Percentiles rank a stretch among this genome's conserved stretches.
phyloP scores from a whole-genome alignment of 2,797 vertebrate species.

The Mormyrus proboscirostris region DNA sequence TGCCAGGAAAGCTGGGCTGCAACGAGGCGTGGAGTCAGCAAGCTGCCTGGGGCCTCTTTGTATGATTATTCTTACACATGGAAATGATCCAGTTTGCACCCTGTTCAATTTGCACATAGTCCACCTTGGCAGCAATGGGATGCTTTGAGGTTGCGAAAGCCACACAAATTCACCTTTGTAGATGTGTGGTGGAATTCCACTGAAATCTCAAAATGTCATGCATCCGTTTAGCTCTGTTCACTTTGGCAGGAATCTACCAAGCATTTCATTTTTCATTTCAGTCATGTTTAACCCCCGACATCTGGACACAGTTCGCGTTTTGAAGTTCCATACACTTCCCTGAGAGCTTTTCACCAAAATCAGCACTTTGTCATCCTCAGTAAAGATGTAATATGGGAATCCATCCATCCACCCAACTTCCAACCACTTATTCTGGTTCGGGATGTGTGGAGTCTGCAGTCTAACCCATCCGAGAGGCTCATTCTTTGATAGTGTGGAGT shows the following conservation, averaged over 20 bases:
- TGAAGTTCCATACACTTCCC: not conserved
- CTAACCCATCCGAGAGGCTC: not conserved
- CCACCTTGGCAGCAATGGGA: not conserved
- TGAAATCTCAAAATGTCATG: not conserved
- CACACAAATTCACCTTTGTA: not conserved
- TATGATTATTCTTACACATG: not conserved
- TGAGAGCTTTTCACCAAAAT: not conserved
- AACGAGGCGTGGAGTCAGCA: not conserved
- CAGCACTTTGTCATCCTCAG: not conserved
- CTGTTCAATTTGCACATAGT: not conserved
- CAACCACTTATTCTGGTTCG: not conserved
- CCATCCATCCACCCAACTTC: not conserved
- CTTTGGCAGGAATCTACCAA: not conserved
- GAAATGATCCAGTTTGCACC: constrained; percentile 8
- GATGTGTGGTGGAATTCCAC: not conserved
- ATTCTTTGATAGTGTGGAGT: not conserved
- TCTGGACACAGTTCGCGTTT: not conserved
- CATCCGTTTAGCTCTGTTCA: not conserved
- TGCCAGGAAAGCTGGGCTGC: not conserved
- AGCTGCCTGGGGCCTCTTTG: not conserved
- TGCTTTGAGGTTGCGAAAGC: not conserved
- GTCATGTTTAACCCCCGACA: not conserved
- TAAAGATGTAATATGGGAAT: not conserved
- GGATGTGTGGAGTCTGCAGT: not conserved
- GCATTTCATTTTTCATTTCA: not conserved